Evolutionary conservation across 2,797 vertebrate genomes (phyloP), one percentile per base, ranked within the genome.

Genomic region (Morelia viridis): DNA sequence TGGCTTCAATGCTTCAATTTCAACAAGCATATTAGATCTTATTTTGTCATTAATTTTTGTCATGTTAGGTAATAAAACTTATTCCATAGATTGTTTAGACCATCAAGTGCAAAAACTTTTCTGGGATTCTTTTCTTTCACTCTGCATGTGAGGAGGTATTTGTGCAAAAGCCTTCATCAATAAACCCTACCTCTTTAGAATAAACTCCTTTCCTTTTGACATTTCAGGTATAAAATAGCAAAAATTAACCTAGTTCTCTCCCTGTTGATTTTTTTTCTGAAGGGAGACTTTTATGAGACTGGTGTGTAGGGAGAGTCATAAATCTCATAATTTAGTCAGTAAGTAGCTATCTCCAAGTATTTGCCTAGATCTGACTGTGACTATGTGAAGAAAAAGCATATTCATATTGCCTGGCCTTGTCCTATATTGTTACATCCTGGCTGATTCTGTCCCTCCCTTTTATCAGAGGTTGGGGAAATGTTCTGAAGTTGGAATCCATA

Each of bases 1-100:
- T 46, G 15, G 4, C 28, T 61, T 84, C 90, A 89, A 12, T 57
- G 46, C 89, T 91, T 22, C 80, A 22, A 57, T 92, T 95, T 92
- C 83, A 60, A 31, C 5, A 89, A 64, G 89, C 22, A 85, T 1
- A 11, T 11, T 86, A 71, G 9, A 91, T 68, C 11, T 88, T 22
- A 95, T 65, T 86, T 57, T 41, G 9, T 68, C 22, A 57, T 86
- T 68, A 61, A 41, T 11, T 91, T 68, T 86, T 85, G n/a, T n/a
- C 31, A 50, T 56, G 61, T 56, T 68, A 10, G 22, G 50, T 9
- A 24, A 91, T 65, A 13, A n/a, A 56, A 41, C 35, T 10, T 15
- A 12, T 53, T 28, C 24, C 61, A 65, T n/a, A 24, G 57, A 84
- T 10, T 31, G 10, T n/a, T 90, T 85, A 19, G 26, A 28, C 60